Evolutionary conservation across 2,888 invertebrate species (phyloP).

Genomic region (Digitonthophagus gazella): DNA sequence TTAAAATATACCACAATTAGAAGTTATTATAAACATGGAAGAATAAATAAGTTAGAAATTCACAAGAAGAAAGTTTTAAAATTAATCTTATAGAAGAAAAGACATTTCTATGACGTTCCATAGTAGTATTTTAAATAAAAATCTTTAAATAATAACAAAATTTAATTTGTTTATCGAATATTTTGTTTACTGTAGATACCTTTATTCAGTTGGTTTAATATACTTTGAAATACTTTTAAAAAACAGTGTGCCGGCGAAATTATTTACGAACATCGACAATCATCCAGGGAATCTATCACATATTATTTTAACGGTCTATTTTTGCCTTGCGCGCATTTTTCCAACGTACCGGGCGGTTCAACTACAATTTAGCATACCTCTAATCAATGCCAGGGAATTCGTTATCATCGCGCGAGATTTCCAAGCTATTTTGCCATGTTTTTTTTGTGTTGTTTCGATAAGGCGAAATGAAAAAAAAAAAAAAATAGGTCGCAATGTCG

Average conservation of each 20-base stretch:
- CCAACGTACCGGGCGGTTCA: not conserved
- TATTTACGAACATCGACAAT: not conserved
- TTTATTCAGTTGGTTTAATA: no score
- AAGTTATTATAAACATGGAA: no score
- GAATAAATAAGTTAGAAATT: no score
- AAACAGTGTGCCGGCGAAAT: not conserved
- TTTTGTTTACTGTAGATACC: no score
- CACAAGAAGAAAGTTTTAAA: no score
- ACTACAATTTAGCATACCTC: not conserved
- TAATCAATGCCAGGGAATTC: not conserved
- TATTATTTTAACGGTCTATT: not conserved
- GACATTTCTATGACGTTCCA: no score
- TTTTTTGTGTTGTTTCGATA: not conserved
- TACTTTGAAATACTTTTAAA: no score
- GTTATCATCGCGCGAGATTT: not conserved
- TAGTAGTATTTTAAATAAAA: no score
- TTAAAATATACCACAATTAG: no score
- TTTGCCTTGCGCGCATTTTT: not conserved
- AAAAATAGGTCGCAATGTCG: not conserved
- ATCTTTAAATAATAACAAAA: no score
- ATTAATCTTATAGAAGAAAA: no score
- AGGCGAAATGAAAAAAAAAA: not conserved
- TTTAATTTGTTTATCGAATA: no score
- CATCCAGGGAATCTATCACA: not conserved
- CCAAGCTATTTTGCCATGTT: not conserved